A percentile compares a stretch with the other conserved stretches of the same genome.
phyloP scores from a whole-genome alignment of 2,888 invertebrate species.

The Aspidiotus rigidus region DNA sequence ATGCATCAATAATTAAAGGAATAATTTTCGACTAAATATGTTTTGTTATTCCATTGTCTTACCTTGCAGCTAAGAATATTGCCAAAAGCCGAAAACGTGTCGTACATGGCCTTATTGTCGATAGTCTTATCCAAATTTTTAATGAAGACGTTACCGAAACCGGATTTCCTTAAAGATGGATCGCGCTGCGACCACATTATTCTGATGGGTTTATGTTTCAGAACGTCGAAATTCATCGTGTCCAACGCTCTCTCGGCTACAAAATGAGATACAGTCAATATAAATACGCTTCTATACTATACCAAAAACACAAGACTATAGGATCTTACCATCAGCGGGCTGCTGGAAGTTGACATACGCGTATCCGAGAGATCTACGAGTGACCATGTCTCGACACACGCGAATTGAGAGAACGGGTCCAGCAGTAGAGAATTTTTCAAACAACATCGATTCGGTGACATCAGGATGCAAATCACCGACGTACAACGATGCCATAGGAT shows the following conservation, averaged over 20 bases:
- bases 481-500: constrained; percentile 94
- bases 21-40: constrained; percentile 27
- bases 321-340: constrained; percentile 88
- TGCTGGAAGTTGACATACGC: constrained; percentile 99
- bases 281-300: not conserved
- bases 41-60: constrained; percentile 22
- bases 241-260: constrained; percentile 96
- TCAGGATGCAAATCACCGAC: constrained; percentile 98
- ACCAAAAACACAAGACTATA: not conserved
- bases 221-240: constrained; percentile 98
- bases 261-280: constrained; percentile 38
- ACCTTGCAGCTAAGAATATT: constrained; percentile 97
- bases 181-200: constrained; percentile 99
- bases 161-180: constrained; percentile 94
- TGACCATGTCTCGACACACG: constrained; percentile 96
- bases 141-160: constrained; percentile 98
- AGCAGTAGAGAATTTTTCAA: constrained; percentile 98
- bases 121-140: constrained; percentile 97
- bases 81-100: constrained; percentile 97
- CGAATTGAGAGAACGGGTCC: constrained; percentile 98
- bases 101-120: constrained; percentile 98
- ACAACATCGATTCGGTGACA: constrained; percentile 97
- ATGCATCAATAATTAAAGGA: not conserved
- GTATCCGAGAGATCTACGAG: constrained; percentile 94
- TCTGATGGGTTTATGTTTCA: constrained; percentile 94